Percentiles rank a stretch among this genome's conserved stretches.
Conservation (phyloP, 2,797 vertebrate genomes). For the Crenichthys baileyi region DNA sequence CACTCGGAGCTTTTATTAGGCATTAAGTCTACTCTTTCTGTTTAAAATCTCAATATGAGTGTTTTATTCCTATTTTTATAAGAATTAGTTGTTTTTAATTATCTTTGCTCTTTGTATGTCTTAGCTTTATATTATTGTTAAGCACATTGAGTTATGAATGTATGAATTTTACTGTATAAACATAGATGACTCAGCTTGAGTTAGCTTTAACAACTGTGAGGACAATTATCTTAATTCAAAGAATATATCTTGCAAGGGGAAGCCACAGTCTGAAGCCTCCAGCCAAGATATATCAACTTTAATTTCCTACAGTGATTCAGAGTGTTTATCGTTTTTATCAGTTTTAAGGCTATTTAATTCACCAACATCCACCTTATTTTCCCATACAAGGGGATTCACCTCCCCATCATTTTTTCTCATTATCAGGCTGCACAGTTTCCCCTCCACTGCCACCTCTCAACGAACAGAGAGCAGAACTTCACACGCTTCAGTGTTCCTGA, state of each 20-base stretch:
- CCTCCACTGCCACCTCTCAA: conserved; percentile 8
- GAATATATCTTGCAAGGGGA: not conserved
- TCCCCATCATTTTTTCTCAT: conserved; percentile 30
- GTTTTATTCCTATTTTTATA: not conserved
- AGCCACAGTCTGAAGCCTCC: not conserved
- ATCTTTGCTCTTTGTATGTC: not conserved
- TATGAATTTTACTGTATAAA: not conserved
- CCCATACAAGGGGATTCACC: conserved; percentile 17
- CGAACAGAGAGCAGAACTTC: conserved; percentile 23
- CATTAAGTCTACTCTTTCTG: not conserved
- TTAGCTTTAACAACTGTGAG: not conserved
- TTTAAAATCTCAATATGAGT: not conserved
- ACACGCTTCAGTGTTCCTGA: conserved; percentile 27
- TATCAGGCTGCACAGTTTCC: conserved; percentile 24
- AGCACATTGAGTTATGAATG: not conserved
- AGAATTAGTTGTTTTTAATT: not conserved
- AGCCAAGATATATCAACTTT: conserved; percentile 1
- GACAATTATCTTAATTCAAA: not conserved
- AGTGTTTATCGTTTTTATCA: conserved; percentile 18
- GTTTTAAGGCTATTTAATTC: conserved; percentile 19
- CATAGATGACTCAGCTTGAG: not conserved
- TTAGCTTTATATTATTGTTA: not conserved
- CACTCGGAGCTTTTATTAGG: not conserved
- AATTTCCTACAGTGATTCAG: conserved; percentile 11
- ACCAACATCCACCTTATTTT: conserved; percentile 9